A percentile compares a stretch with the other conserved stretches of the same genome.
Evolutionary conservation across 2,113 vertebrate species (phyloP).

Genomic region (Petrocephalus microphthalmus): DNA sequence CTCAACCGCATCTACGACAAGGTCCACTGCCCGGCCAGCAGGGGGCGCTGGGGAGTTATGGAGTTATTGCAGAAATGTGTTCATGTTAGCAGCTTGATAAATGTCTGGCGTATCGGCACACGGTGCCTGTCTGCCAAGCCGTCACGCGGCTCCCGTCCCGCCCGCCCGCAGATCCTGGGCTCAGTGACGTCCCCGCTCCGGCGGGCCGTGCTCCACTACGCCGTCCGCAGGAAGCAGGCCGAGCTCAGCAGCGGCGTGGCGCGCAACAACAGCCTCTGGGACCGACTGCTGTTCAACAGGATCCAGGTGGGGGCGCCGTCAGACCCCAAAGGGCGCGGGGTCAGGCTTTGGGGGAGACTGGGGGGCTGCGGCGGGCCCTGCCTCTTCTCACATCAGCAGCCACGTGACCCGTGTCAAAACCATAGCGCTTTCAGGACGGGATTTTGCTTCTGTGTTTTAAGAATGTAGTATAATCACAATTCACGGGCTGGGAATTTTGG

Average conservation of each 20-base stretch:
- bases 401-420: neutral
- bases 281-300: slow-evolving; percentile 64
- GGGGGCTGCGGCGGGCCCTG: neutral
- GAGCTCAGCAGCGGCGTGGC: slow-evolving; percentile 64
- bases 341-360: neutral
- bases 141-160: neutral
- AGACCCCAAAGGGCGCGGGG: neutral
- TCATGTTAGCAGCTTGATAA: neutral
- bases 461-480: neutral
- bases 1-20: slow-evolving; percentile 72
- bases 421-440: neutral
- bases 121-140: neutral
- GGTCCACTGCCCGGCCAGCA: slow-evolving; percentile 36
- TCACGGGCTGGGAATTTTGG: neutral
- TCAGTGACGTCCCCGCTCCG: slow-evolving; percentile 57
- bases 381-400: neutral
- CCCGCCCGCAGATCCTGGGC: slow-evolving; percentile 51
- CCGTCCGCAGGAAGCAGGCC: slow-evolving; percentile 62
- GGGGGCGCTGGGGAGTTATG: neutral
- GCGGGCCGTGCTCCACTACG: slow-evolving; percentile 59
- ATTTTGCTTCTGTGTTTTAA: neutral
- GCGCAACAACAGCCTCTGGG: slow-evolving; percentile 67
- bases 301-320: slow-evolving; percentile 55
- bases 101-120: neutral
- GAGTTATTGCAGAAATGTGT: neutral